Evolutionary conservation across 2,113 vertebrate genomes (phyloP).

Genomic region (Erythrocercus mccallii): DNA sequence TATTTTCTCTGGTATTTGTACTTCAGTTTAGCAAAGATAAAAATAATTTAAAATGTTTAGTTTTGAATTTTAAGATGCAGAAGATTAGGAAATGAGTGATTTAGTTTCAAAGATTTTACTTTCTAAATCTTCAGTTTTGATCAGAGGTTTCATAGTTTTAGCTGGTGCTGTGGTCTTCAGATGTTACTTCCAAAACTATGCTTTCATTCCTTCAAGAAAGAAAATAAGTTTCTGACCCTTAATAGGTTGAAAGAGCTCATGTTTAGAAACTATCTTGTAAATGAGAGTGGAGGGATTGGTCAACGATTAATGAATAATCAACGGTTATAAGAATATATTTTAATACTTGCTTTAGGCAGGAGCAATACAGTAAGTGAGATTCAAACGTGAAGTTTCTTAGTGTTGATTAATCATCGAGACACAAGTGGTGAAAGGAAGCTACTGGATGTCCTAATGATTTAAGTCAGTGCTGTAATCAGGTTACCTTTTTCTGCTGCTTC

Average conservation of each 20-base stretch:
- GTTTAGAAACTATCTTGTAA: background rate
- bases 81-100: background rate
- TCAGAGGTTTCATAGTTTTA: background rate
- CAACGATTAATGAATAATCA: background rate
- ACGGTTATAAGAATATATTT: background rate
- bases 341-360: background rate
- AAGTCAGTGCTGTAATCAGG: background rate
- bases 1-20: background rate
- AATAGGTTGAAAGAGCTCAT: background rate
- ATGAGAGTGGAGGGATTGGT: background rate
- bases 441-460: background rate
- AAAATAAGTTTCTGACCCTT: background rate
- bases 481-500: background rate
- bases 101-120: background rate
- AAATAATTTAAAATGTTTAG: background rate
- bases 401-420: background rate
- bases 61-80: background rate
- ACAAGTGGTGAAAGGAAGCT: background rate
- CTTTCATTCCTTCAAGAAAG: background rate
- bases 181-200: background rate
- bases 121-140: background rate
- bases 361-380: background rate
- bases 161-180: background rate
- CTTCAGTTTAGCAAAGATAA: background rate
- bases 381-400: background rate